Base-by-base conservation (phyloP, 2,113 vertebrate genomes). In the Falco punctatus region DNA sequence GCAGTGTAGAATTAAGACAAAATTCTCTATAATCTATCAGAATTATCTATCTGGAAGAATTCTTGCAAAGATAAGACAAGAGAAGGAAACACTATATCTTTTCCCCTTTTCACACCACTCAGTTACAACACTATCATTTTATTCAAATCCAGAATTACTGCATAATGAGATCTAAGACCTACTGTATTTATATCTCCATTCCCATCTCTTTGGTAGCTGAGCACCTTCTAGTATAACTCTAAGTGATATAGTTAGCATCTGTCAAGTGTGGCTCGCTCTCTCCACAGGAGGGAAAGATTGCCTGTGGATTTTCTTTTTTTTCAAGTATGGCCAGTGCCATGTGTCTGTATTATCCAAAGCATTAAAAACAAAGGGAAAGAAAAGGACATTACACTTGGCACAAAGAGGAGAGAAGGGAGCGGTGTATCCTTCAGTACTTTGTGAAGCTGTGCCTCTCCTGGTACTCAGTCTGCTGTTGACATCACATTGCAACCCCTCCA, bases 401-500 rank as follows among this genome's bases (percentile, higher is more conserved):
- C 8, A 21, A 75, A 72, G 5, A 35, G 2, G 5, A 58, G 6
- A 83, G 23, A 74, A 3, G 32, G 38, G 17, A 89, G 55, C 5
- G 12, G 7, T 40, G 52, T 91, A 51, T 51, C 14, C 13, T 38
- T 20, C 7, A 0, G 5, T 26, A 48, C 19, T 11, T 33, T 58
- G 13, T 40, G 48, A 62, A 84, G 11, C 3, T 79, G 7, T 48
- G 65, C 7, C 17, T 74, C 30, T 92, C 18, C 21, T 74, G 15
- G 9, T 54, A 16, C 3, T 66, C 1, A 0, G 3, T 54, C 27
- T 62, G 32, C 6, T 74, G 8, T 55, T 81, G 49, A 46, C 26
- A 48, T 1, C 44, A 51, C 5, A 35, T 0, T 3, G 4, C 8
- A 57, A 6, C 1, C 8, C 17, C 7, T 80, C 9, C 3, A 2